Percentiles rank a stretch among this genome's conserved stretches.
phyloP scores from a whole-genome alignment of 1,140 invertebrate species.

The Euura lappo region DNA sequence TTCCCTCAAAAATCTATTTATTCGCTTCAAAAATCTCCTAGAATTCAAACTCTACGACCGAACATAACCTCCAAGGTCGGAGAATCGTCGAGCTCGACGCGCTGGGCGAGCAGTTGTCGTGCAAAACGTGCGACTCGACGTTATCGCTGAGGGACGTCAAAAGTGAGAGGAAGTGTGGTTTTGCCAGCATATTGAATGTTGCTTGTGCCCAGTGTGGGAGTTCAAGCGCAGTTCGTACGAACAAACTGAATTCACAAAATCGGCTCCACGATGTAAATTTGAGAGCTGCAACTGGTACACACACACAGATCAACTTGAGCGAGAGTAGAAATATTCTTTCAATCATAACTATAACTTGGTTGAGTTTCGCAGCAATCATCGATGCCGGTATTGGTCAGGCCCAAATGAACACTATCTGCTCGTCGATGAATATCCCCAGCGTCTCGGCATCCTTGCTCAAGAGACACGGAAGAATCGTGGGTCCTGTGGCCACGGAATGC shows the following conservation, averaged over 20 bases:
- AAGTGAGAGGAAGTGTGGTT: not conserved
- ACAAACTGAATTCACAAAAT: not conserved
- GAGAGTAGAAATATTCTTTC: not conserved
- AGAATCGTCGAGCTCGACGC: not conserved
- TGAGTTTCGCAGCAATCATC: constrained; percentile 10
- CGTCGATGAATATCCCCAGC: constrained; percentile 23
- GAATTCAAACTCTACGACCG: not conserved
- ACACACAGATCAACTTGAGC: not conserved
- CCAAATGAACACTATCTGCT: constrained; percentile 21
- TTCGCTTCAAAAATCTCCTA: not conserved
- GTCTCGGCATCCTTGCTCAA: constrained; percentile 18
- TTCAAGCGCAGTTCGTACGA: constrained; percentile 5
- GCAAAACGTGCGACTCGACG: not conserved
- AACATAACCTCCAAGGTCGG: not conserved
- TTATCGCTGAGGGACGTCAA: constrained; percentile 8
- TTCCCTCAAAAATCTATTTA: not conserved
- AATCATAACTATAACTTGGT: not conserved
- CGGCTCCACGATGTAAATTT: constrained; percentile 12
- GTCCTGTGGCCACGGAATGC: constrained; percentile 21
- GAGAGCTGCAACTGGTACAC: constrained; percentile 15
- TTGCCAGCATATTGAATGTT: constrained; percentile 15
- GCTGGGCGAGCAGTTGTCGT: not conserved
- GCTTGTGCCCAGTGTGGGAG: not conserved
- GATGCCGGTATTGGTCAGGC: constrained; percentile 22
- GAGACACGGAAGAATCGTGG: constrained; percentile 18